These are phyloP conservation scores for Pristis pectinata DNA, from an alignment of 2,797 vertebrate genomes.

Conservation along the genomic window DNA sequence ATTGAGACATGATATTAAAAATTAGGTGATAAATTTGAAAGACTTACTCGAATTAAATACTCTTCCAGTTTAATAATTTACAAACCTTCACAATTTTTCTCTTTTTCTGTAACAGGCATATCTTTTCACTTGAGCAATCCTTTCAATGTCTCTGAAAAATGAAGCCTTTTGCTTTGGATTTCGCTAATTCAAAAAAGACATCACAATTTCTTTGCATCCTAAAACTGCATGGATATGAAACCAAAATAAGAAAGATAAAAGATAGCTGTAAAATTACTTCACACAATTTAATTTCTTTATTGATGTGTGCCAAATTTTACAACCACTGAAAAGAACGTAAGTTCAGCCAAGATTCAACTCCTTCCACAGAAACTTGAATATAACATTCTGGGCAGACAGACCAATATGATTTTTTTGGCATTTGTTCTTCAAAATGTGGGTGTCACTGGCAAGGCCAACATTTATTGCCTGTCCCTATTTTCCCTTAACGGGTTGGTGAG, in stretches of 20 bases:
- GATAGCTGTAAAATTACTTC: neutral
- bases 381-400: no score
- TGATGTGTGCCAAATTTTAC: neutral
- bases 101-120: neutral
- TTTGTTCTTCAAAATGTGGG: no score
- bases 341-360: no score
- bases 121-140: neutral
- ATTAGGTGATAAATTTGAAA: neutral
- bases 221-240: neutral
- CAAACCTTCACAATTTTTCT: neutral
- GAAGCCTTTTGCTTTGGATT: neutral
- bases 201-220: neutral
- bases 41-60: constrained; percentile 1
- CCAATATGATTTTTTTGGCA: no score
- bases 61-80: neutral
- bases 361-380: no score
- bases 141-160: neutral
- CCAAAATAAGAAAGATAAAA: neutral
- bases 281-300: neutral
- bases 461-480: no score
- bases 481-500: no score
- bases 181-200: neutral
- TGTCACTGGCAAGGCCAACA: no score
- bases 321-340: neutral
- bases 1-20: neutral